A percentile compares a stretch with the other conserved stretches of the same genome.
phyloP scores from a whole-genome alignment of 1,140 invertebrate genomes.

The Hetaerina americana region DNA sequence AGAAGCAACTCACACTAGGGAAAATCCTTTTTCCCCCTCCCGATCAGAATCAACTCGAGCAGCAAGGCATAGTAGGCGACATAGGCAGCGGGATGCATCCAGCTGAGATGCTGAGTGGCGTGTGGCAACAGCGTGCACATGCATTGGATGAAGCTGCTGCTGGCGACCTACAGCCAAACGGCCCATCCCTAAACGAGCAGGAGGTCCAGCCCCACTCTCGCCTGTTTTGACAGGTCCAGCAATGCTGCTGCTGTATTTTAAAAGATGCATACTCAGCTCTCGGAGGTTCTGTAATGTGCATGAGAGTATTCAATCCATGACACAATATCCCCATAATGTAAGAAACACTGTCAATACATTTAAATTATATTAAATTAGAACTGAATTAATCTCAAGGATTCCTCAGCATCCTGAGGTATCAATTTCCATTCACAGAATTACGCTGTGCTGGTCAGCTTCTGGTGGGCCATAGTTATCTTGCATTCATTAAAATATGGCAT shows the following conservation, averaged over 20 bases:
- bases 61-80: conserved; percentile 55
- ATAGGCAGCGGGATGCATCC: conserved; percentile 59
- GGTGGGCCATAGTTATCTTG: no score
- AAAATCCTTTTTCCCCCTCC: conserved; percentile 59
- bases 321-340: no score
- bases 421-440: no score
- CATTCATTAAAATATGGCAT: no score
- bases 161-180: neutral
- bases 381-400: no score
- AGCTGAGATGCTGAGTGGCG: conserved; percentile 64
- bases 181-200: neutral
- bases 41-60: conserved; percentile 46
- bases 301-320: no score
- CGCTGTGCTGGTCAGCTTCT: no score
- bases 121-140: conserved; percentile 67
- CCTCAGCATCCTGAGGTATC: no score
- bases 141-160: conserved; percentile 33
- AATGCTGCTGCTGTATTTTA: conserved; percentile 40
- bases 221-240: conserved; percentile 30
- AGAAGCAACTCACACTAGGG: conserved; percentile 47
- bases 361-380: no score
- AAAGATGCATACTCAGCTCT: conserved; percentile 65
- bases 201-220: neutral
- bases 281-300: conserved; percentile 61
- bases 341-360: no score